Evolutionary conservation across 2,888 invertebrate species (phyloP), one percentile per base, ranked within the genome.

Genomic region (Helleia helle): DNA sequence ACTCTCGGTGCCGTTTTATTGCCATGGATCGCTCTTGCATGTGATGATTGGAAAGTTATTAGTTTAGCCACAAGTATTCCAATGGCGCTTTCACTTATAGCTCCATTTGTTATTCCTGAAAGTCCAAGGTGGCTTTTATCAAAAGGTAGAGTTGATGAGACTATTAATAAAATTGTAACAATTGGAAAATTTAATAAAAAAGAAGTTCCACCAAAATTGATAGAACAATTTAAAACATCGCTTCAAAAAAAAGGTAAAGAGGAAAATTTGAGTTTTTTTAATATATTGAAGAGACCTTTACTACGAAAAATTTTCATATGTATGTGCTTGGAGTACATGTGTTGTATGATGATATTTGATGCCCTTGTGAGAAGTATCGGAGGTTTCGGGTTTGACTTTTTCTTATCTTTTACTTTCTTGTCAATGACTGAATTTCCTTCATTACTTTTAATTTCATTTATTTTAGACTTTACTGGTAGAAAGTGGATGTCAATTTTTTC

Each of bases 401-500:
- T 77, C 46, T 25, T 76, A 9, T 75, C 77, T 0, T 77, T 79
- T 44, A 63, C 74, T 5, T 48, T 76, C 2, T 54, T 72, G 8
- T 76, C 76, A 1, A 50, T 72, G 3, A 77, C 76, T 1, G 77
- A 77, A 47, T 64, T 71, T 6, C 77, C 79, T 1, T 71, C 79
- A 0, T 39, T 72, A 5, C 24, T 69, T 2, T 30, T 77, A 29
- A 41, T 75, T n/a, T 58, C 72, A 0, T 70, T 77, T 38, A 44
- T 64, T 7, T 54, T 74, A 43, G 79, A 79, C 43, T 49, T 55
- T 24, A 62, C 63, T 1, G 77, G 79, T 6, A 63, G 79, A 25
- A 71, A 70, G 39, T 61, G 61, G 51, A 46, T 74, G 47, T 49
- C 58, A 4, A 51, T 72, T 37, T 25, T 53, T 1, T 44, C 49